Evolutionary conservation across 2,888 invertebrate species (phyloP).

Genomic region (Stenodema calcarata): DNA sequence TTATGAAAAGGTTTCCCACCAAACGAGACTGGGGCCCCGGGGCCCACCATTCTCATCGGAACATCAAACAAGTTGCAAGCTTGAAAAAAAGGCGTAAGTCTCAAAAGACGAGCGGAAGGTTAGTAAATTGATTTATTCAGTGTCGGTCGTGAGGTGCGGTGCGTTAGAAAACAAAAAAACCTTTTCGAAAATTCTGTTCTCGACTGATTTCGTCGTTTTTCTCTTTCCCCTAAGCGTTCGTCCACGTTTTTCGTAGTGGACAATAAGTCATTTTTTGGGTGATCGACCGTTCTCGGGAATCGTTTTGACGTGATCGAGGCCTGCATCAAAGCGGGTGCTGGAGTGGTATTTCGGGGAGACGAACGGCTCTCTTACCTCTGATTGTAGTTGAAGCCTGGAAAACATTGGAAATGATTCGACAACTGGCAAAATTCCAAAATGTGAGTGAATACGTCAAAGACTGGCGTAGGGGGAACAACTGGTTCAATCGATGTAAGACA

Average conservation of each 20-base stretch:
- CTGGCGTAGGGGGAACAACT: no score
- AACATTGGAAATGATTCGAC: no score
- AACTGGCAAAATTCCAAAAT: no score
- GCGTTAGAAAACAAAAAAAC: neutral
- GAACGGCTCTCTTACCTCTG: no score
- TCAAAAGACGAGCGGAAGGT: slow-evolving; percentile 3
- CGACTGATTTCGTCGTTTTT: neutral
- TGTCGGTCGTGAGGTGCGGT: slow-evolving; percentile 24
- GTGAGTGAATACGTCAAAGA: no score
- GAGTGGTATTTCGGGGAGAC: no score
- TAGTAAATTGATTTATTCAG: slow-evolving; percentile 31
- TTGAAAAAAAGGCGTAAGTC: neutral
- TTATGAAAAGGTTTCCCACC: slow-evolving; percentile 28
- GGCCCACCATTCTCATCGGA: slow-evolving; percentile 35
- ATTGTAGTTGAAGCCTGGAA: no score
- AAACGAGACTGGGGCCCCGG: neutral
- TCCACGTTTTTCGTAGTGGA: neutral
- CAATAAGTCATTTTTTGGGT: slow-evolving; percentile 5
- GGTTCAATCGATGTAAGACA: no score
- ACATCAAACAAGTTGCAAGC: slow-evolving; percentile 34
- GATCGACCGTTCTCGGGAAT: neutral
- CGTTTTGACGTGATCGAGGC: neutral
- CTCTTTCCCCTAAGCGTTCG: neutral
- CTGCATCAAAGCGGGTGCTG: neutral
- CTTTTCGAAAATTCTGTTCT: neutral